phyloP scores from a whole-genome alignment of 2,113 vertebrate genomes.

The Peromyscus californicus region DNA sequence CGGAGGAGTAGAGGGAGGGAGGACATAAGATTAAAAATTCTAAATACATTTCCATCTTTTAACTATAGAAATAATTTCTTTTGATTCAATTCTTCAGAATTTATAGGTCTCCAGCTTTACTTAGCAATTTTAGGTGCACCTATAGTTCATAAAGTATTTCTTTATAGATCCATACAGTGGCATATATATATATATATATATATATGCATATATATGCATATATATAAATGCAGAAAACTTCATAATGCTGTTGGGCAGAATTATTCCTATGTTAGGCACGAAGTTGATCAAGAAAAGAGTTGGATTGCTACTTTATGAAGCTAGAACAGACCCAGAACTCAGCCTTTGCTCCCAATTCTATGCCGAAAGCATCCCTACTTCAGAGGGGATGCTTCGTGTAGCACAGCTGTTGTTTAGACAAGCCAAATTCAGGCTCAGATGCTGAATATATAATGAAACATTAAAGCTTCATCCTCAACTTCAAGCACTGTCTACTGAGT shows the following conservation, averaged over 20 bases:
- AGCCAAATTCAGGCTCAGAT: conserved; percentile 43
- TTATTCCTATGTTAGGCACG: conserved; percentile 14
- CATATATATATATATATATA: background rate
- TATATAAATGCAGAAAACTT: no score
- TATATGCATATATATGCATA: no score
- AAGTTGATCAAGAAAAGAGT: background rate
- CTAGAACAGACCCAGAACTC: background rate
- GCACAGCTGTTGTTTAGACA: conserved; percentile 56
- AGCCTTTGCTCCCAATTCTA: background rate
- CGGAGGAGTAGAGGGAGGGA: background rate
- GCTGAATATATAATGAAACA: conserved; percentile 50
- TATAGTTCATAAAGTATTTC: conserved; percentile 2
- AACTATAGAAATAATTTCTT: conserved; percentile 11
- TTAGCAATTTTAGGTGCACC: background rate
- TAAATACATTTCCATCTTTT: background rate
- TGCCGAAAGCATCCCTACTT: background rate
- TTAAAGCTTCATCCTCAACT: conserved; percentile 44
- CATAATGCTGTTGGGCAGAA: background rate
- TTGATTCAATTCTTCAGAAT: background rate
- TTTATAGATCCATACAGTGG: background rate
- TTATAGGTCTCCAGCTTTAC: background rate
- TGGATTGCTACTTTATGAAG: background rate
- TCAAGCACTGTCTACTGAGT: conserved; percentile 7
- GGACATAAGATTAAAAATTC: background rate
- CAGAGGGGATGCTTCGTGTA: conserved; percentile 3